Conservation (phyloP, 2,113 vertebrate genomes). For the Craseonycteris thonglongyai region DNA sequence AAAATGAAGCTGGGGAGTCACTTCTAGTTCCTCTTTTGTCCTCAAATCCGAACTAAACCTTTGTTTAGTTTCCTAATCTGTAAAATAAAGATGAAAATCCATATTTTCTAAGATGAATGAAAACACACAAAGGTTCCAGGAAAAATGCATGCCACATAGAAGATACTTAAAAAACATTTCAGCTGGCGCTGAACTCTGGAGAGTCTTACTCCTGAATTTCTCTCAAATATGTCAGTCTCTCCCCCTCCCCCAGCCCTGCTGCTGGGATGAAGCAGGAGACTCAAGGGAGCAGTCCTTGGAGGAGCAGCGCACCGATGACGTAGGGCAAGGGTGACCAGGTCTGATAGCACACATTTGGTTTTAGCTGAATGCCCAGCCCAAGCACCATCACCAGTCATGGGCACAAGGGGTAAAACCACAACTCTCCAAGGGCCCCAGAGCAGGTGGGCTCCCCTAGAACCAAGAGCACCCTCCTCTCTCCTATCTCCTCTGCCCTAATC, state of each 20-base stretch:
- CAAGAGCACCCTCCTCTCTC: background rate
- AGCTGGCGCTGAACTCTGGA: background rate
- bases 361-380: background rate
- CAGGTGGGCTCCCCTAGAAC: background rate
- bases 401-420: background rate
- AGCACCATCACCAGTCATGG: fast-evolving
- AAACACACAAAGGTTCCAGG: background rate
- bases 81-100: background rate
- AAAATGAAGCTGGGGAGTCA: background rate
- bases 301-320: background rate
- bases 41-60: background rate
- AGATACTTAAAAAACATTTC: background rate
- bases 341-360: background rate
- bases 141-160: background rate
- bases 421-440: background rate
- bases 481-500: background rate
- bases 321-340: background rate
- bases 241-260: background rate
- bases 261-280: background rate
- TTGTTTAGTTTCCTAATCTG: background rate
- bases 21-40: background rate
- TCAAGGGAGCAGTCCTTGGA: background rate
- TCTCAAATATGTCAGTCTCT: background rate
- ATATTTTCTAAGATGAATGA: background rate
- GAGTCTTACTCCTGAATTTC: background rate